These are phyloP conservation scores for Lemur catta DNA, from an alignment of 2,797 vertebrate genomes.

Conservation along the genomic window DNA sequence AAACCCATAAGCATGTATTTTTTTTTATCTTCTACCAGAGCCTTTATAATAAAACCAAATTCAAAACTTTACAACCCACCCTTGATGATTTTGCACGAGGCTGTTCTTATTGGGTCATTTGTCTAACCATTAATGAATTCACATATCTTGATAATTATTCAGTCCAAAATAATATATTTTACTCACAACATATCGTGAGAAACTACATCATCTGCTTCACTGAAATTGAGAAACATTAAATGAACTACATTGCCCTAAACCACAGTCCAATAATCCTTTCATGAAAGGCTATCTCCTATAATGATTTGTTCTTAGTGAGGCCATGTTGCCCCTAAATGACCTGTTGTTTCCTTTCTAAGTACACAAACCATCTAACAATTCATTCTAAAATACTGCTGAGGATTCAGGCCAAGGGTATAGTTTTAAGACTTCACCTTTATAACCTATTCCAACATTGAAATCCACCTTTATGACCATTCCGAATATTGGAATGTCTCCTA, in stretches of 20 bases:
- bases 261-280: neutral
- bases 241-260: neutral
- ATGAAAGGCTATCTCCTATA: neutral
- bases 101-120: neutral
- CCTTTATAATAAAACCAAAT: neutral
- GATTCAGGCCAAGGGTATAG: neutral
- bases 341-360: neutral
- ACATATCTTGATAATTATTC: neutral
- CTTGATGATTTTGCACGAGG: neutral
- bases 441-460: neutral
- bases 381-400: neutral
- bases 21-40: neutral
- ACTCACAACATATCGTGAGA: neutral
- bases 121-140: neutral
- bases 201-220: neutral
- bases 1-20: neutral
- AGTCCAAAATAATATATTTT: neutral
- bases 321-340: neutral
- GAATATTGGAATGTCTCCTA: neutral
- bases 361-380: neutral
- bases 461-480: neutral
- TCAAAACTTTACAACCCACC: neutral
- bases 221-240: neutral
- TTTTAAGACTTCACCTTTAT: neutral
- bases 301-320: neutral